A percentile compares a stretch with the other conserved stretches of the same genome.
Conservation (phyloP, 30 jellyfish, hydroid and myxozoan genomes). For the Nemopilema nomurai region DNA sequence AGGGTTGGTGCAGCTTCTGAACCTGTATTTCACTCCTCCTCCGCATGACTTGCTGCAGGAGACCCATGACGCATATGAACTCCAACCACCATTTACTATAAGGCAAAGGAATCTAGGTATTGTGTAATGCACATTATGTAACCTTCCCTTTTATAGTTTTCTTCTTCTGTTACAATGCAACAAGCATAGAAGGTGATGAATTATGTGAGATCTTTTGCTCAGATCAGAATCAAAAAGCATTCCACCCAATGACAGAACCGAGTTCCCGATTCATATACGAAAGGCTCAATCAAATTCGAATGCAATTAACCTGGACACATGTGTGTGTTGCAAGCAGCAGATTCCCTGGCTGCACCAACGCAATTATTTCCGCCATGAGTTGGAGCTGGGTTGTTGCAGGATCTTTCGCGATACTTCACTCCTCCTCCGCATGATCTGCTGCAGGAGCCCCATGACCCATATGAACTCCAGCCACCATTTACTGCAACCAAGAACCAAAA, state of each 20-base stretch:
- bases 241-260: too few species aligned
- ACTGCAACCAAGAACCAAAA: not conserved
- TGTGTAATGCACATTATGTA: not conserved
- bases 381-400: slow-evolving; percentile 47
- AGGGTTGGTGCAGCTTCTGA: slow-evolving; percentile 52
- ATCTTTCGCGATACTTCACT: not conserved
- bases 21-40: slow-evolving; percentile 42
- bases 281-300: too few species aligned
- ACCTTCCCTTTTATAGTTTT: not conserved
- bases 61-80: slow-evolving; percentile 46
- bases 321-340: slow-evolving; percentile 41
- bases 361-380: slow-evolving; percentile 23
- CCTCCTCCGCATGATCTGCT: slow-evolving; percentile 52
- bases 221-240: too few species aligned
- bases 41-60: slow-evolving; percentile 64
- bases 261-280: too few species aligned
- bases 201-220: too few species aligned
- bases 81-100: slow-evolving; percentile 14
- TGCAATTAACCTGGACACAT: not conserved
- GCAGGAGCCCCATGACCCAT: slow-evolving; percentile 21
- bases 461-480: not conserved
- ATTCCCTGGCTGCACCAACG: slow-evolving; percentile 8
- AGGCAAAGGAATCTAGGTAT: not conserved
- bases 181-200: too few species aligned
- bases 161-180: too few species aligned